Conservation (phyloP, 2,113 vertebrate genomes). For the Ageneiosus marmoratus region DNA sequence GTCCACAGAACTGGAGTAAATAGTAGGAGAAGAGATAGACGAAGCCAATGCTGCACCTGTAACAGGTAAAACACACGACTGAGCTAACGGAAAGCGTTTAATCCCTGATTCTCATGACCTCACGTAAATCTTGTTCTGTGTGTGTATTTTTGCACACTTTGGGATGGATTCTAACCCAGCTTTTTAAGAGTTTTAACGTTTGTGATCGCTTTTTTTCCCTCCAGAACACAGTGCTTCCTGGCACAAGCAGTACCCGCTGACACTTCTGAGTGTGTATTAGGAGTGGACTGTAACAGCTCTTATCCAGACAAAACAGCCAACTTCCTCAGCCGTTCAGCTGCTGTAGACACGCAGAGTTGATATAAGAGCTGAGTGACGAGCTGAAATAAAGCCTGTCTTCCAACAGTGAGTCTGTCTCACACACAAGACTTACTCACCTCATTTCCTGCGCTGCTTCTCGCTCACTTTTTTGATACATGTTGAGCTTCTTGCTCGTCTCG, state of each 20-base stretch:
- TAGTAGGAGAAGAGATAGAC: constrained; percentile 87
- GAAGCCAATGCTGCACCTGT: constrained; percentile 75
- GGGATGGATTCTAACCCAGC: neutral
- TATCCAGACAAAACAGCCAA: neutral
- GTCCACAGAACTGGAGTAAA: constrained; percentile 92
- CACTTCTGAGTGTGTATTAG: neutral
- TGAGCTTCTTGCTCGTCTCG: neutral
- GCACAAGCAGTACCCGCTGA: neutral
- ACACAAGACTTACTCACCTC: neutral
- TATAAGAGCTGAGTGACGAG: neutral
- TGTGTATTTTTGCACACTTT: neutral
- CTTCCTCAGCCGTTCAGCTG: neutral
- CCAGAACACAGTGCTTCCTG: neutral
- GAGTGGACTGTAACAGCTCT: neutral
- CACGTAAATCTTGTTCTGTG: too few species aligned
- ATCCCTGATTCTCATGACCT: neutral
- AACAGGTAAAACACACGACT: constrained; percentile 40
- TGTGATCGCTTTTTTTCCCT: neutral
- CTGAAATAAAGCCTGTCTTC: neutral
- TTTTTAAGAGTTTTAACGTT: neutral
- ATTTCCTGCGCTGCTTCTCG: neutral
- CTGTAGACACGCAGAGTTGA: neutral
- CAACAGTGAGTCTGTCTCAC: neutral
- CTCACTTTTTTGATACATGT: neutral
- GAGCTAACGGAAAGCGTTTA: neutral